phyloP scores from a whole-genome alignment of 2,888 invertebrate species.

The Pseudolycoriella hygida region DNA sequence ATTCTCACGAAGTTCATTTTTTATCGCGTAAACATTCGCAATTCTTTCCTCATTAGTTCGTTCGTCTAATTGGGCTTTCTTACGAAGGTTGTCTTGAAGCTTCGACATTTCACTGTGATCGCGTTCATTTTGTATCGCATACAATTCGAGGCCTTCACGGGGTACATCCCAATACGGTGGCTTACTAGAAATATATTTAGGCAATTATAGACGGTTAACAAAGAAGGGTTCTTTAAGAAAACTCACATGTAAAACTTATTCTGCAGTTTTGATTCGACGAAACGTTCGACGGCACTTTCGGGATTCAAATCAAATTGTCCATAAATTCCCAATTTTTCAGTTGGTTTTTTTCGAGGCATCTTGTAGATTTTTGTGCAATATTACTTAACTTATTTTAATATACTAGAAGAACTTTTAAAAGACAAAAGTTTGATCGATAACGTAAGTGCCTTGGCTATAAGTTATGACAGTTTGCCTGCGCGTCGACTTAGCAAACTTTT shows the following conservation, averaged over 20 bases:
- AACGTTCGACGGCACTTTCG: conserved; percentile 21
- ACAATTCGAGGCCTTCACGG: conserved; percentile 23
- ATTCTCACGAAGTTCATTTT: conserved; percentile 19
- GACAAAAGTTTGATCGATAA: too few species aligned
- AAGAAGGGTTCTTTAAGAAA: not conserved
- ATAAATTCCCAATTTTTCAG: conserved; percentile 23
- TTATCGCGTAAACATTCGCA: conserved; percentile 18
- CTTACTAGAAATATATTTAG: conserved; percentile 16
- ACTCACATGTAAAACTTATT: conserved; percentile 22
- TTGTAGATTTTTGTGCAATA: conserved; percentile 7
- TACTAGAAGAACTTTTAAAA: too few species aligned
- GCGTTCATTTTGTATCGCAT: conserved; percentile 22
- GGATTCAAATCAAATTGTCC: conserved; percentile 24
- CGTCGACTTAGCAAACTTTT: too few species aligned
- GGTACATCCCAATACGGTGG: conserved; percentile 26
- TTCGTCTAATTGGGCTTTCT: conserved; percentile 18
- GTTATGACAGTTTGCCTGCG: too few species aligned
- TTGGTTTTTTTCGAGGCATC: conserved; percentile 25
- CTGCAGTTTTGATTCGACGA: conserved; percentile 22
- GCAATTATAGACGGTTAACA: not conserved
- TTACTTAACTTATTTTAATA: too few species aligned
- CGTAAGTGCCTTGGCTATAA: too few species aligned
- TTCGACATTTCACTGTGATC: conserved; percentile 21
- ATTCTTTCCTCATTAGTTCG: conserved; percentile 20
- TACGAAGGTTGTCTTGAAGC: conserved; percentile 20